These are phyloP conservation scores for Syrmaticus mikado DNA, from an alignment of 2,113 vertebrate genomes.

Conservation along the genomic window DNA sequence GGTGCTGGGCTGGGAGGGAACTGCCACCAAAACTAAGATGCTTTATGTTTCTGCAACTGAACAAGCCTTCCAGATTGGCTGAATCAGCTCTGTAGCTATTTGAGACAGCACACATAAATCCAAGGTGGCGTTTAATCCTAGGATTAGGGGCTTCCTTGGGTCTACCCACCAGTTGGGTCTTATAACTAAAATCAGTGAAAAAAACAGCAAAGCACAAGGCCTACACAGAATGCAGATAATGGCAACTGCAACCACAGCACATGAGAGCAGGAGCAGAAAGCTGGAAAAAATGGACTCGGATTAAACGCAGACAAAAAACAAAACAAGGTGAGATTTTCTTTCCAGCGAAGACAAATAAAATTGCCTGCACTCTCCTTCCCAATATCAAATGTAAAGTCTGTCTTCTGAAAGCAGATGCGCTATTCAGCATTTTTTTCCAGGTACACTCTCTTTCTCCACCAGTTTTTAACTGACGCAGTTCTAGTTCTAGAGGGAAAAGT, in stretches of 20 bases:
- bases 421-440: not conserved
- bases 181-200: not conserved
- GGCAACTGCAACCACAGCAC: rapidly evolving
- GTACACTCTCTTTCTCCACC: rapidly evolving
- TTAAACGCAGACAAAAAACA: not conserved
- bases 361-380: not conserved
- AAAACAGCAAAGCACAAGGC: not conserved
- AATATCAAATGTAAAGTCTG: not conserved
- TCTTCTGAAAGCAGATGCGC: not conserved
- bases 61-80: not conserved
- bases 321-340: not conserved
- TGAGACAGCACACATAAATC: not conserved
- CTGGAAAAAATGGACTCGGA: not conserved
- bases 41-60: not conserved
- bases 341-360: not conserved
- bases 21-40: not conserved
- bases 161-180: not conserved
- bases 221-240: not conserved
- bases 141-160: not conserved
- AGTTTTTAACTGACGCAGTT: rapidly evolving
- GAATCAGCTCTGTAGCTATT: rapidly evolving
- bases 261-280: not conserved
- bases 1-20: not conserved
- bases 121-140: not conserved
- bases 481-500: not conserved